Evolutionary conservation across 2,888 invertebrate genomes (phyloP), one percentile per base, ranked within the genome.

Genomic region (Ptychoptera contaminata): DNA sequence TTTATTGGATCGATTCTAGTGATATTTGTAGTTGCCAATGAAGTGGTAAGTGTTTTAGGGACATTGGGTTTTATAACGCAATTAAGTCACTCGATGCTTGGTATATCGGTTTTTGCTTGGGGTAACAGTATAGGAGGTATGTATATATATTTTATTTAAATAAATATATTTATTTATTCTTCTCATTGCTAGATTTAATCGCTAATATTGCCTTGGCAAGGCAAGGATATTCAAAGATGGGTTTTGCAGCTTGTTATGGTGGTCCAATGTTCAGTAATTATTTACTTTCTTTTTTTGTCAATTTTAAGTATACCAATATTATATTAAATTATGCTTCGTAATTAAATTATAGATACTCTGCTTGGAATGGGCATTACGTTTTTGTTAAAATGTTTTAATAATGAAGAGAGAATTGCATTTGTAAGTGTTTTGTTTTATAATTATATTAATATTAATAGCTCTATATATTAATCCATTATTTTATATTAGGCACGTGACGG

Each of bases 211-310:
- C 73, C 7, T 68, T 80, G 52, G 77, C 79, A 1, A 61, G 64
- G 43, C 71, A 71, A 52, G 79, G 79, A 2, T 75, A 69, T 55
- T 72, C 77, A 1, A 65, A 71, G 46, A 79, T 79, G 75, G 79
- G 74, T 1, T 72, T 74, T 53, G 72, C 77, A 1, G 79, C 79
- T 1, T 79, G 77, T 47, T 76, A 76, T 56, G 80, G 79, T 14
- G 78, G 79, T 7, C 79, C 79, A 2, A 62, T 80, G 46, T 75
- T 80, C 54, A 79, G 74, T 76, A 46, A n/a, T n/a, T n/a, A n/a
- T n/a, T n/a, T n/a, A n/a, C n/a, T n/a, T n/a, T n/a, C n/a, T 40
- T 15, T 36, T 39, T 39, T 36, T 15, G 35, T 11, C n/a, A n/a
- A 37, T 29, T 29, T 12, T 12, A 37, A 37, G 2, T 23, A 29